Evolutionary conservation across 1,140 invertebrate species (phyloP).

Genomic region (Drosophila teissieri): DNA sequence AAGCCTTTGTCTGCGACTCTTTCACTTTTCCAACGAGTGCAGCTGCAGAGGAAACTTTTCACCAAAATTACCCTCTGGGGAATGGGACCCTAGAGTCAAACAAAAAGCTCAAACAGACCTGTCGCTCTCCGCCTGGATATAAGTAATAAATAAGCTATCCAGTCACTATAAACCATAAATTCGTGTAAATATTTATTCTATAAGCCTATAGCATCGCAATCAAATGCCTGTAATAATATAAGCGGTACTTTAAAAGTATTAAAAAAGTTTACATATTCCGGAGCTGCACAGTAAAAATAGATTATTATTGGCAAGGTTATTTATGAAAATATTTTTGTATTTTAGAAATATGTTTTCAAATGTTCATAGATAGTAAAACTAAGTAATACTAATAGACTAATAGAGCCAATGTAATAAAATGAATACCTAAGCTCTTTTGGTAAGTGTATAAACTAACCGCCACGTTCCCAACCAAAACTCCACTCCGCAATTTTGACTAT

Average conservation of each 20-base stretch:
- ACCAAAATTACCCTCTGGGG: conserved; percentile 38
- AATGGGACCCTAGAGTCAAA: conserved; percentile 10
- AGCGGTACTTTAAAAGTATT: too few relatives aligned
- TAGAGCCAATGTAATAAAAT: too few relatives aligned
- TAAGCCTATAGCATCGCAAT: too few relatives aligned
- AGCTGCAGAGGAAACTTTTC: conserved; percentile 57
- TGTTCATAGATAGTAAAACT: too few relatives aligned
- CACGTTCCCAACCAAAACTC: too few relatives aligned
- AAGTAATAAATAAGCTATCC: neutral
- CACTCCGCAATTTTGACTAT: conserved; percentile 22
- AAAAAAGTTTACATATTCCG: too few relatives aligned
- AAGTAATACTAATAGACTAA: too few relatives aligned
- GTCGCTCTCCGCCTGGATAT: neutral
- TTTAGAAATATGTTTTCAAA: too few relatives aligned
- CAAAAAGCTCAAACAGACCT: conserved; percentile 16
- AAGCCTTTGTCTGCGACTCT: conserved; percentile 8
- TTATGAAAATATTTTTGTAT: too few relatives aligned
- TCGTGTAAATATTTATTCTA: neutral
- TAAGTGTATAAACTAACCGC: neutral
- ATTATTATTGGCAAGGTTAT: too few relatives aligned
- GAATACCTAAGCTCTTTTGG: neutral
- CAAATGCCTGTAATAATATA: too few relatives aligned
- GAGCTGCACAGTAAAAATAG: too few relatives aligned
- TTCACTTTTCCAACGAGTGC: conserved; percentile 28
- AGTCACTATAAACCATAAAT: neutral